phyloP scores from a whole-genome alignment of 2,797 vertebrate species.

The Iguana delicatissima region DNA sequence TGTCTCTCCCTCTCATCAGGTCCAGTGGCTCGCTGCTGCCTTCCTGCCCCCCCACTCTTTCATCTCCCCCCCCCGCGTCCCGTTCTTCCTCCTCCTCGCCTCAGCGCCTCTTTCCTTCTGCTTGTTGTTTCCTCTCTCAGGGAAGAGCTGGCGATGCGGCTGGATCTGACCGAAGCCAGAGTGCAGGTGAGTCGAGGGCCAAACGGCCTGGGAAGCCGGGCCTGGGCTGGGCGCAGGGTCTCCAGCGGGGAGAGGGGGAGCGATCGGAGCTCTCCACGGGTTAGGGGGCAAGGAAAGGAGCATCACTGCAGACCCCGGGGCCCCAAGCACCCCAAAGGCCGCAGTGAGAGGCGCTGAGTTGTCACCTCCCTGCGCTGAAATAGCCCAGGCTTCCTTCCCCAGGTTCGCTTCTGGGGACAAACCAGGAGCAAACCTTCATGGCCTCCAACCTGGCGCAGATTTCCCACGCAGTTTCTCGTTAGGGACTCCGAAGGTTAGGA shows the following conservation, averaged over 20 bases:
- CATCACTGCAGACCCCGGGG: no score
- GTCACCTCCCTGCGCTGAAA: not conserved
- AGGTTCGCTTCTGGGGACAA: no score
- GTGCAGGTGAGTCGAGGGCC: conserved; percentile 90
- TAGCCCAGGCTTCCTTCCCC: no score
- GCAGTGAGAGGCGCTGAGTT: not conserved
- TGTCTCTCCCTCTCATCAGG: not conserved
- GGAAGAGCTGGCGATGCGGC: conserved; percentile 97
- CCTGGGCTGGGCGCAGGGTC: not conserved
- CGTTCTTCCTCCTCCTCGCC: not conserved
- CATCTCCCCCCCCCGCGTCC: no score
- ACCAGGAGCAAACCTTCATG: no score
- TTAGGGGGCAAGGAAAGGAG: not conserved
- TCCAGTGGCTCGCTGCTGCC: no score
- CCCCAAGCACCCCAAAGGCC: not conserved
- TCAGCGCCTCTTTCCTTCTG: conserved; percentile 14
- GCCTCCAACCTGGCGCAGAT: conserved; percentile 88
- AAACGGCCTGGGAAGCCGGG: no score
- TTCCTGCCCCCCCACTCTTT: not conserved
- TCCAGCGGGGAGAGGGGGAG: not conserved
- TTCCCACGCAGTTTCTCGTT: conserved; percentile 75
- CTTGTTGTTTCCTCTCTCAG: conserved; percentile 80
- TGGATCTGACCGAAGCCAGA: conserved; percentile 96
- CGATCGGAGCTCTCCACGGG: not conserved
- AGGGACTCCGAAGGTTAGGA: conserved; percentile 93